Evolutionary conservation across 2,113 vertebrate genomes (phyloP).

Genomic region (Regulus satrapa): DNA sequence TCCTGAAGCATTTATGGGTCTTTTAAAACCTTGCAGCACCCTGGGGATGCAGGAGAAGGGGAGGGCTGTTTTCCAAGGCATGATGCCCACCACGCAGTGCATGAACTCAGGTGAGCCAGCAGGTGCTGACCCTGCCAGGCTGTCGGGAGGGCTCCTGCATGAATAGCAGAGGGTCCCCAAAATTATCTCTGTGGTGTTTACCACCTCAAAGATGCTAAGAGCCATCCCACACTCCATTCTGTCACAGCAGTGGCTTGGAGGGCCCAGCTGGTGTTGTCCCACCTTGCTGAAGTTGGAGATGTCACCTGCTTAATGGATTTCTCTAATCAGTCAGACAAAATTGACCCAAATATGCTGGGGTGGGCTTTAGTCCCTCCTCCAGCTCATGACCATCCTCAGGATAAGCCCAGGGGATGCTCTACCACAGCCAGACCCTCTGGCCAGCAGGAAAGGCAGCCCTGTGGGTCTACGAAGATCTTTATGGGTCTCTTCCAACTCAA

Average conservation of each 20-base stretch:
- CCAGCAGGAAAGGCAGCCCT: background rate
- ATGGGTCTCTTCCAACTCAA: background rate
- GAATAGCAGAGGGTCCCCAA: background rate
- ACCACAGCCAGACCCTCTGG: fast-evolving
- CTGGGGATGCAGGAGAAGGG: background rate
- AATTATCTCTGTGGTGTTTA: fast-evolving
- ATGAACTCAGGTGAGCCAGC: fast-evolving
- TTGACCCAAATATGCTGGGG: fast-evolving
- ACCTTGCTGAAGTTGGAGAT: background rate
- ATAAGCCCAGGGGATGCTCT: background rate
- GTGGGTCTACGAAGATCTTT: fast-evolving
- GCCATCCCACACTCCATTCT: fast-evolving
- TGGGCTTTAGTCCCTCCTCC: background rate
- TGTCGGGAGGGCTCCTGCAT: background rate
- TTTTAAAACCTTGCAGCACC: background rate
- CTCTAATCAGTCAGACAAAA: background rate
- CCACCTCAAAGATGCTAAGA: background rate
- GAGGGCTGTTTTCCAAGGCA: background rate
- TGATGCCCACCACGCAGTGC: fast-evolving
- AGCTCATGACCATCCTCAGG: background rate
- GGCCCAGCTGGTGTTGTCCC: fast-evolving
- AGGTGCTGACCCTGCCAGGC: background rate
- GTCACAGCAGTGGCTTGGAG: background rate
- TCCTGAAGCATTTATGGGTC: background rate
- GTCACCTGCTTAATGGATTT: background rate